phyloP scores from a whole-genome alignment of 2,113 vertebrate genomes.

The Sylvietta virens region DNA sequence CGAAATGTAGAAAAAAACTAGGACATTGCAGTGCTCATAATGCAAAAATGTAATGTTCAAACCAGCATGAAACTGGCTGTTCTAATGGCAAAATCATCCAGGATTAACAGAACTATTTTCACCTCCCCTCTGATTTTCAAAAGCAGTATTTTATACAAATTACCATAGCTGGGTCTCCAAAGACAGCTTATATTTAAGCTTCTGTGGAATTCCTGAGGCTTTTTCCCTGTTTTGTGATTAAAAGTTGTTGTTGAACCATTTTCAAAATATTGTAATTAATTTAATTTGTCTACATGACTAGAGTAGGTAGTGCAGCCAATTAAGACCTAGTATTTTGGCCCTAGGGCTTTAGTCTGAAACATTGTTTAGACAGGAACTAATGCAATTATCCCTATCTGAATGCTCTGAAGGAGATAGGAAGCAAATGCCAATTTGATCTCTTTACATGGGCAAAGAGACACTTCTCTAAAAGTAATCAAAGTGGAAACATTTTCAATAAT shows the following conservation, averaged over 20 bases:
- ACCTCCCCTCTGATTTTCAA: background rate
- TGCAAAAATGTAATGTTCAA: constrained; percentile 9
- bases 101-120: background rate
- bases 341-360: constrained; percentile 17
- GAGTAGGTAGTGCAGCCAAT: background rate
- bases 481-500: constrained; percentile 39
- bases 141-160: background rate
- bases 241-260: constrained; percentile 29
- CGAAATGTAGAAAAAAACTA: background rate
- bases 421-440: constrained; percentile 45
- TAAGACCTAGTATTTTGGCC: constrained; percentile 29
- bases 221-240: background rate
- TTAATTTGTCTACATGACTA: constrained; percentile 54
- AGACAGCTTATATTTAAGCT: background rate
- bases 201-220: background rate
- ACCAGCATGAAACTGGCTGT: background rate
- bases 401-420: constrained; percentile 41
- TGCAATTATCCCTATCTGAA: constrained; percentile 66
- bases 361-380: constrained; percentile 54
- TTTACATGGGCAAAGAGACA: background rate
- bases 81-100: background rate
- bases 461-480: constrained; percentile 32
- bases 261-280: constrained; percentile 55
- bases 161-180: background rate
- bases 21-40: background rate